Evolutionary conservation across 92 coral and sea anemone genomes (phyloP), one percentile per base, ranked within the genome.

Genomic region (Porites lobata): DNA sequence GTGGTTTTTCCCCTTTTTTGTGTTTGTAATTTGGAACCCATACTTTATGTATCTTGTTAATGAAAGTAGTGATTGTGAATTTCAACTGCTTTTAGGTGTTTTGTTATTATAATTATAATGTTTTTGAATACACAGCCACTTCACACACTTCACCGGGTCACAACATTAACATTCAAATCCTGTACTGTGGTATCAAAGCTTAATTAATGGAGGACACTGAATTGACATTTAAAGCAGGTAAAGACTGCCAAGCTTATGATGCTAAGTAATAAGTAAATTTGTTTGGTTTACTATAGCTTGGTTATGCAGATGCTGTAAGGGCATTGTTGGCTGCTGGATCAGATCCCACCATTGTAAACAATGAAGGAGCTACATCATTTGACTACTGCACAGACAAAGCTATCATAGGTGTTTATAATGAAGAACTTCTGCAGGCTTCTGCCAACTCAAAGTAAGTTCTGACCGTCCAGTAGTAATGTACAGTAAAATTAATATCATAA

Each of bases 311-410:
- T 88, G 98, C 94, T 43, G 98, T 96, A 11, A 81, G 99, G 64
- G 96, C 99, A 4, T 83, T 97, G 68, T 84, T 97, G 8, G 92
- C 99, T 8, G 98, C 99, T 29, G 99, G 99, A 19, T 94, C 99
- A 51, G 97, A 97, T 75, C 99, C 99, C 4, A 97, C 99, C 73
- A 94, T 96, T 26, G 67, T 90, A 9, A 97, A 97, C 93, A 92
- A 91, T 53, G 99, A 97, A 87, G 99, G 98, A 62, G 97, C 98
- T 14, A 95, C 98, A 7, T 82, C 99, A 43, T 97, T 93, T 95
- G 99, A 97, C 82, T 97, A 97, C 92, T 97, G 99, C 68, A 76
- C 96, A 14, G 97, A 94, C 84, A 94, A 94, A 81, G 76, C 70
- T 53, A 95, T 97, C 19, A 95, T 93, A 13, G 88, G 94, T 63